Base-by-base conservation (phyloP, 2,888 invertebrate genomes). In the Dastarcus helophoroides region DNA sequence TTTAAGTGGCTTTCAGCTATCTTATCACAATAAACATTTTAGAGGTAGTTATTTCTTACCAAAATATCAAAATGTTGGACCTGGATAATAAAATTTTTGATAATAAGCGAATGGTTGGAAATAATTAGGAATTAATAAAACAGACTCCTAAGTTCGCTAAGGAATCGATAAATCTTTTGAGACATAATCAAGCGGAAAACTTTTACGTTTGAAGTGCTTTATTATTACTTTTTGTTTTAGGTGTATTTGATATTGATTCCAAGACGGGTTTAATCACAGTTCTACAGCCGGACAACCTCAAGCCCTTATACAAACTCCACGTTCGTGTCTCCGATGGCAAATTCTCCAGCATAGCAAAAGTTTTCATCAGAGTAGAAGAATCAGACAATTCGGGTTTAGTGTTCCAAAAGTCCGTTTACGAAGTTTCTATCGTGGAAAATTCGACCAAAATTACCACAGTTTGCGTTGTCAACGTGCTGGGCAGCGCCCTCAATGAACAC, bases 241-340 rank as follows among this genome's bases (percentile, higher is more conserved):
- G 74, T 30, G 72, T 75, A 7, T 91, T 93, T 60, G 62, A 68
- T 15, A 76, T 94, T 33, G 70, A 84, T 48, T 55, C 73, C 1
- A 58, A 64, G 28, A 71, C 68, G 2, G 86, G 85, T 5, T 60
- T 75, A 22, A 67, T 88, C 26, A 76, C 75, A 4, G 76, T 81
- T 3, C 49, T 64, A 6, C 68, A 75, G 44, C 68, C 73, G 2
- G 74, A 73, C 7, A 65, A 68, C 32, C 68, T 83, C 48, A 71
- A 69, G 40, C 60, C 66, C 22, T 64, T 63, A 17, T 78, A 82
- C 53, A 70, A 69, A 26, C 66, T 93, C 37, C 80, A 80, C 47
- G 75, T 90, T 23, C 73, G 84, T 35, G 93, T 83, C 1, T 82
- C 82, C 0, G 93, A 93, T 63, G 91, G 91, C 1, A 73, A 76